Percentiles rank a stretch among this genome's conserved stretches.
phyloP scores from a whole-genome alignment of 1,140 invertebrate species.

The Chymomyza costata region DNA sequence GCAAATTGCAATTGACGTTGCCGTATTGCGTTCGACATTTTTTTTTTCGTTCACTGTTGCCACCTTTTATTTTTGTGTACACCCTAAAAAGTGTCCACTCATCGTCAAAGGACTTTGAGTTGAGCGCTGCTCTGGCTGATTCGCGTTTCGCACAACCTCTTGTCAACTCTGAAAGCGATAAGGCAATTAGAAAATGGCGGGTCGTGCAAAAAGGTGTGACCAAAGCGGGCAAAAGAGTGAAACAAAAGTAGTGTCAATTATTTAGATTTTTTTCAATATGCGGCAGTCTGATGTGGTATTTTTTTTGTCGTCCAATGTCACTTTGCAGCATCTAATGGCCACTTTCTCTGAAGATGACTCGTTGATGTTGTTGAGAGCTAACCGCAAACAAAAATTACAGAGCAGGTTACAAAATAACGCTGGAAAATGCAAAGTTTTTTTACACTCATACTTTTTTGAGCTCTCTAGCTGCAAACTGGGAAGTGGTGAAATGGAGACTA shows the following conservation, averaged over 20 bases:
- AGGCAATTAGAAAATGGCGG: constrained; percentile 64
- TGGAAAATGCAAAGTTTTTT: too few relatives aligned
- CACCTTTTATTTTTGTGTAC: constrained; percentile 16
- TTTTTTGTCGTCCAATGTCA: constrained; percentile 15
- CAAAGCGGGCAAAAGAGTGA: constrained; percentile 23
- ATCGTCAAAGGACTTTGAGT: constrained; percentile 67
- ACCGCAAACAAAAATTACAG: too few relatives aligned
- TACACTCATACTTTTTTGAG: too few relatives aligned
- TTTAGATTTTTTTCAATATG: constrained; percentile 55
- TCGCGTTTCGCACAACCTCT: constrained; percentile 46
- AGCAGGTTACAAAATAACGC: too few relatives aligned
- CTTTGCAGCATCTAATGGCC: constrained; percentile 37
- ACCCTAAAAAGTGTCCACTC: constrained; percentile 52
- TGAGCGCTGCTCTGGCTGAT: too few relatives aligned
- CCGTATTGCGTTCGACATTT: constrained; percentile 1
- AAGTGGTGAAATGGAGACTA: too few relatives aligned
- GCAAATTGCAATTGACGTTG: constrained; percentile 61
- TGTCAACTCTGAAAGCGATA: constrained; percentile 62
- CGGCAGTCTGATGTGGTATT: constrained; percentile 16
- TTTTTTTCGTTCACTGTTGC: constrained; percentile 3
- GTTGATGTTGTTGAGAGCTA: too few relatives aligned
- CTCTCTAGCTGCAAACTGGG: too few relatives aligned
- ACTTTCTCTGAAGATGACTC: constrained; percentile 39
- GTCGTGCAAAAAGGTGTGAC: constrained; percentile 29
- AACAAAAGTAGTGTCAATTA: constrained; percentile 51